Evolutionary conservation across 92 coral and sea anemone species (phyloP).

Genomic region (Zoanthus sansibaricus): DNA sequence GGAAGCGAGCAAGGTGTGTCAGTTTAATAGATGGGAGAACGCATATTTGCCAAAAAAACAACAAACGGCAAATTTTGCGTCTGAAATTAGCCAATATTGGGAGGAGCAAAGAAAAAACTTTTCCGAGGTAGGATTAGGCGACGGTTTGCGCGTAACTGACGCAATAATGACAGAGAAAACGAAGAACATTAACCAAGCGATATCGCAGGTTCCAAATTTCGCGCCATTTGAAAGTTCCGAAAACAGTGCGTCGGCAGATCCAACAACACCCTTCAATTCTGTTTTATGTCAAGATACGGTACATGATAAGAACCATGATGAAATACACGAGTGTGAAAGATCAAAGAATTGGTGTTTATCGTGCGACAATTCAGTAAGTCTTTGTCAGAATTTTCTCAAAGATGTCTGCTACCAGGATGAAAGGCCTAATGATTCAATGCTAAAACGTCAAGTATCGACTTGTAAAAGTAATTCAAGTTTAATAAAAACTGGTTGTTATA

Average conservation of each 20-base stretch:
- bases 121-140: not conserved
- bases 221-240: conserved; percentile 21
- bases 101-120: not conserved
- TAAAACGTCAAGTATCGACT: not conserved
- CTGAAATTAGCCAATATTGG: conserved; percentile 1
- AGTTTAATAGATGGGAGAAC: not conserved
- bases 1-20: not conserved
- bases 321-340: not conserved
- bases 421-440: not conserved
- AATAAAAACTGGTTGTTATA: not conserved
- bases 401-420: not conserved
- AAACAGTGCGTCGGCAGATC: not conserved
- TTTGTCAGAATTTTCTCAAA: not conserved
- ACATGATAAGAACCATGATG: not conserved
- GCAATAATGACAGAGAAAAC: not conserved
- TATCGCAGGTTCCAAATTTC: conserved; percentile 30
- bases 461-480: not conserved
- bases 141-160: not conserved
- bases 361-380: not conserved
- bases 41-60: not conserved
- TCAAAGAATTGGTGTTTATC: not conserved
- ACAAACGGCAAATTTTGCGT: not conserved
- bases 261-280: not conserved
- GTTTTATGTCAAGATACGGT: not conserved
- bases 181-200: not conserved